Conservation (phyloP, 2,797 vertebrate genomes). For the Orestias chungarensis region DNA sequence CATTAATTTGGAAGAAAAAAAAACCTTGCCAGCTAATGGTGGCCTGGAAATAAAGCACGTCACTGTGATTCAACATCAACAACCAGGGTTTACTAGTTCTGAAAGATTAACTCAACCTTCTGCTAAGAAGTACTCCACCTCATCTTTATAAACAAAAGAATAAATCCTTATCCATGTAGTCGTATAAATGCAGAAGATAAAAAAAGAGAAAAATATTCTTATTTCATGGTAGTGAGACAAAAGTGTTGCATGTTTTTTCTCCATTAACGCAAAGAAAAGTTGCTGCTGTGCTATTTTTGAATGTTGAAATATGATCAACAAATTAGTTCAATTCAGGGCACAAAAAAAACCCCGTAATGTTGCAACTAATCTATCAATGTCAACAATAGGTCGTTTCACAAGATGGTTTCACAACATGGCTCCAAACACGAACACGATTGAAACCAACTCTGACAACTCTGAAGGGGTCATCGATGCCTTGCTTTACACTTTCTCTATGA, state of each 20-base stretch:
- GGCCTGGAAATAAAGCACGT: slow-evolving; percentile 22
- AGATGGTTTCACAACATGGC: not conserved
- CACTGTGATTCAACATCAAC: slow-evolving; percentile 33
- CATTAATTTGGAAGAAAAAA: slow-evolving; percentile 40
- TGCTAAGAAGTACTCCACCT: not conserved
- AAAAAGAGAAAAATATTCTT: not conserved
- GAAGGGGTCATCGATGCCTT: too few relatives aligned
- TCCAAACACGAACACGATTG: too few relatives aligned
- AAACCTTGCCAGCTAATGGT: slow-evolving; percentile 30
- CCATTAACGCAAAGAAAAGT: too few relatives aligned
- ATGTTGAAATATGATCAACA: not conserved
- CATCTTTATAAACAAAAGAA: not conserved
- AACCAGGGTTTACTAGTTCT: slow-evolving; percentile 3
- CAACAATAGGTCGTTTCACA: not conserved
- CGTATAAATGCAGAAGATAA: not conserved
- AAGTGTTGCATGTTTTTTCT: not conserved
- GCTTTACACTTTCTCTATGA: too few relatives aligned
- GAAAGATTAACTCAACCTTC: slow-evolving; percentile 6
- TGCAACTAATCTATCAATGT: not conserved
- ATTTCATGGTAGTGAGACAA: not conserved
- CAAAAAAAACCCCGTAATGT: not conserved
- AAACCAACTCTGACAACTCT: too few relatives aligned
- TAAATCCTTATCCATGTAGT: too few relatives aligned
- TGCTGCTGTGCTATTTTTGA: not conserved
- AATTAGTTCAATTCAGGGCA: not conserved